Evolutionary conservation across 2,888 invertebrate genomes (phyloP).

Genomic region (Megastigmus dorsalis): DNA sequence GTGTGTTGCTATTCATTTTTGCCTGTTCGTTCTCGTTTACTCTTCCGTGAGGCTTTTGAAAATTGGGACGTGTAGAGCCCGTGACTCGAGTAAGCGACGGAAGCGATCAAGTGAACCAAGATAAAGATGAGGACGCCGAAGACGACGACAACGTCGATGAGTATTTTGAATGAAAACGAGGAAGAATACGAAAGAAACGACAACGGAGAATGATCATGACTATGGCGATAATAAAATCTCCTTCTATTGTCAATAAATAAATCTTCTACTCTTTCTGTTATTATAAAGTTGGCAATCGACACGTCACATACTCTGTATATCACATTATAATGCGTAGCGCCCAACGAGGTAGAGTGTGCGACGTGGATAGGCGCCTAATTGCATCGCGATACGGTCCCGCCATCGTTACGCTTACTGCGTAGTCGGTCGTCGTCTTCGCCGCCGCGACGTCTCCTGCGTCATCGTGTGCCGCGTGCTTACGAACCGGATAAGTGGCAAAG

Average conservation of each 20-base stretch:
- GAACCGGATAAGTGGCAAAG: constrained; percentile 33
- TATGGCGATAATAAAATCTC: constrained; percentile 9
- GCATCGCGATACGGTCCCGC: not conserved
- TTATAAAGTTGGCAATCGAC: constrained; percentile 3
- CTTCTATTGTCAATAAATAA: too few relatives aligned
- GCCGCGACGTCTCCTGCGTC: not conserved
- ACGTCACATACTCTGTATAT: constrained; percentile 43
- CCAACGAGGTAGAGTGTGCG: not conserved
- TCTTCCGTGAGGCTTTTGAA: constrained; percentile 19
- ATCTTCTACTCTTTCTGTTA: too few relatives aligned
- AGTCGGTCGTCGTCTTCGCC: constrained; percentile 30
- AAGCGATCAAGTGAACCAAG: not conserved
- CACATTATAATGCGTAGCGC: constrained; percentile 37
- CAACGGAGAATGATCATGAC: constrained; percentile 11
- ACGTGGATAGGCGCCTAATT: constrained; percentile 12
- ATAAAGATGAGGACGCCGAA: constrained; percentile 19
- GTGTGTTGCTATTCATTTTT: not conserved
- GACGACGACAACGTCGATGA: constrained; percentile 4
- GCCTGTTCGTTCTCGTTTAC: not conserved
- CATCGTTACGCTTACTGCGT: not conserved
- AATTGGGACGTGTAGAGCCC: constrained; percentile 19
- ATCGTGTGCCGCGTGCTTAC: constrained; percentile 17
- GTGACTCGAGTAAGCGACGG: constrained; percentile 28
- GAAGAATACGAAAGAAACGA: constrained; percentile 34
- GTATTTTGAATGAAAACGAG: too few relatives aligned